A percentile compares a stretch with the other conserved stretches of the same genome.
Evolutionary conservation across 1,140 invertebrate species (phyloP).

Genomic region (Marisa cornuarietis): DNA sequence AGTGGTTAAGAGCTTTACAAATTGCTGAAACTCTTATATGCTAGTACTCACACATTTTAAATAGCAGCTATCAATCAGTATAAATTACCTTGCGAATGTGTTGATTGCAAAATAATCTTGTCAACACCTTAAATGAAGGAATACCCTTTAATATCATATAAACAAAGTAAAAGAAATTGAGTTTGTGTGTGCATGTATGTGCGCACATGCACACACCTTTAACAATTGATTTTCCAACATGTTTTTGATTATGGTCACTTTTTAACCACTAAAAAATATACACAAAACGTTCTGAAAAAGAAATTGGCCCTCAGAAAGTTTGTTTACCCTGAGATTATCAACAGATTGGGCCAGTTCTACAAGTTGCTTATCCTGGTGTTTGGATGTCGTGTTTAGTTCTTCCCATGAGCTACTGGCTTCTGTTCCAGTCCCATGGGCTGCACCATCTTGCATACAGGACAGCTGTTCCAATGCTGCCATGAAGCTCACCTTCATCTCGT

Average conservation of each 20-base stretch:
- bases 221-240: too few species aligned
- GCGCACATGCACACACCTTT: too few species aligned
- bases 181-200: too few species aligned
- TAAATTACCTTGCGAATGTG: too few species aligned
- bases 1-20: too few species aligned
- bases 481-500: conserved; percentile 42
- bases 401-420: conserved; percentile 1
- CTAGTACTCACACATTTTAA: too few species aligned
- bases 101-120: too few species aligned
- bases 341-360: conserved; percentile 15
- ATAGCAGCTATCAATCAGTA: too few species aligned
- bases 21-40: too few species aligned
- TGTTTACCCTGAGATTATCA: conserved; percentile 31
- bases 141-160: too few species aligned
- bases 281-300: background rate
- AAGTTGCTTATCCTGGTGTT: conserved; percentile 30
- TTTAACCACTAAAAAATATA: background rate
- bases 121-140: too few species aligned
- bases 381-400: conserved; percentile 28
- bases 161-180: too few species aligned
- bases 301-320: background rate
- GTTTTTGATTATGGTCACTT: background rate
- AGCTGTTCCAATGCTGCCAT: conserved; percentile 36
- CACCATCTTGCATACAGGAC: conserved; percentile 36
- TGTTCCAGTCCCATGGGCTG: conserved; percentile 17